These are phyloP conservation scores for Agonopterix alstromeriana DNA, from an alignment of 2,888 invertebrate species.

Conservation along the genomic window DNA sequence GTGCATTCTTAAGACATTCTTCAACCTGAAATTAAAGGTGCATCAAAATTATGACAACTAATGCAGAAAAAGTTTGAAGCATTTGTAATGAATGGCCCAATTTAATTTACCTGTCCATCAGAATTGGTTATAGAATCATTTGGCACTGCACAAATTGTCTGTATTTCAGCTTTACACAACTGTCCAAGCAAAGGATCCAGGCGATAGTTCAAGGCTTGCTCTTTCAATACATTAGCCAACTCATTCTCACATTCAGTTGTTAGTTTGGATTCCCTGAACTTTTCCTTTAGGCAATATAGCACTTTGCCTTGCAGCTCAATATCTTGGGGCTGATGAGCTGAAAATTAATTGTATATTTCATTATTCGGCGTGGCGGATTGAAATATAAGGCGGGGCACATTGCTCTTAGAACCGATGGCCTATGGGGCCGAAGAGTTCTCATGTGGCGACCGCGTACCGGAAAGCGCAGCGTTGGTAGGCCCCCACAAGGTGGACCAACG, in stretches of 20 bases:
- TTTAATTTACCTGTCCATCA: constrained; percentile 57
- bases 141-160: constrained; percentile 77
- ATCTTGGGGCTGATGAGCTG: constrained; percentile 74
- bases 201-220: constrained; percentile 93
- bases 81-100: background rate
- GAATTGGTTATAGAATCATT: constrained; percentile 60
- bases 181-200: constrained; percentile 91
- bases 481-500: no score
- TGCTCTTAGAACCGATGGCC: no score
- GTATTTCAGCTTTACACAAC: constrained; percentile 86
- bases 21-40: constrained; percentile 74
- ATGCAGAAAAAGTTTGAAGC: background rate
- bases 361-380: no score
- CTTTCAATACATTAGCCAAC: constrained; percentile 87
- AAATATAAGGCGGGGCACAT: no score
- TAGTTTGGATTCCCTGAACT: constrained; percentile 85
- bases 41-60: background rate
- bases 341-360: background rate
- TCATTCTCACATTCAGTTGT: constrained; percentile 87
- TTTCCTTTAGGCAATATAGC: constrained; percentile 88
- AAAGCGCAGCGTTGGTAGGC: no score
- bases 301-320: constrained; percentile 89
- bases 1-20: constrained; percentile 93
- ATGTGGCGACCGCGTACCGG: no score
- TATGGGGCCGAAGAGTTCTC: no score